Percentiles rank a stretch among this genome's conserved stretches.
Conservation (phyloP, 2,113 vertebrate genomes). For the Pipra filicauda region DNA sequence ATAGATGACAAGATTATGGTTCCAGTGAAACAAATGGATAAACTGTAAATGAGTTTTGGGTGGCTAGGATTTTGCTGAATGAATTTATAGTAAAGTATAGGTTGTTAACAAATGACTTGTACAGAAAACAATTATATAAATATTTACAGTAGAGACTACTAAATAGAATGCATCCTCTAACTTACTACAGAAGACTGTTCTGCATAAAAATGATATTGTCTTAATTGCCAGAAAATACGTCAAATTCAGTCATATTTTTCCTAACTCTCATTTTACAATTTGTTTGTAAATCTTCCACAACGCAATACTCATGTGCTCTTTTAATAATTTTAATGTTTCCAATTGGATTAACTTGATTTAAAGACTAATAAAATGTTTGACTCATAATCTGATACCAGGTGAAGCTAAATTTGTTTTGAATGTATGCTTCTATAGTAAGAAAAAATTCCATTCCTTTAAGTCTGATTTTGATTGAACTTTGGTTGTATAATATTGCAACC, state of each 20-base stretch:
- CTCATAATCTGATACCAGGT: background rate
- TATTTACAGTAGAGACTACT: background rate
- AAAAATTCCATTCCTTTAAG: background rate
- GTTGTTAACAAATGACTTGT: background rate
- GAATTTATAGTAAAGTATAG: background rate
- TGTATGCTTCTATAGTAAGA: background rate
- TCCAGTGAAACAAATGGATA: background rate
- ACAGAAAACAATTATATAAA: background rate
- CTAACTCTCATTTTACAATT: background rate
- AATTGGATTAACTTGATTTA: background rate
- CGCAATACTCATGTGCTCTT: background rate
- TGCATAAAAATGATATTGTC: background rate
- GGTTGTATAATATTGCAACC: background rate
- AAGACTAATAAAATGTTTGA: background rate
- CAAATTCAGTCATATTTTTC: background rate
- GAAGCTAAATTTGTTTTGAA: background rate
- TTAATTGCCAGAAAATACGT: background rate
- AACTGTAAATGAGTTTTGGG: background rate
- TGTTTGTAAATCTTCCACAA: background rate
- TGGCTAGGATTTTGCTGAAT: background rate
- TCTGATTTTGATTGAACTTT: background rate
- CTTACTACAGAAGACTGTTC: background rate
- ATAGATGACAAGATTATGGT: background rate
- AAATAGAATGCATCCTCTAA: background rate
- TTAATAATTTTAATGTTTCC: background rate